Evolutionary conservation across 2,888 invertebrate genomes (phyloP), one percentile per base, ranked within the genome.

Genomic region (Dromius quadrimaculatus): DNA sequence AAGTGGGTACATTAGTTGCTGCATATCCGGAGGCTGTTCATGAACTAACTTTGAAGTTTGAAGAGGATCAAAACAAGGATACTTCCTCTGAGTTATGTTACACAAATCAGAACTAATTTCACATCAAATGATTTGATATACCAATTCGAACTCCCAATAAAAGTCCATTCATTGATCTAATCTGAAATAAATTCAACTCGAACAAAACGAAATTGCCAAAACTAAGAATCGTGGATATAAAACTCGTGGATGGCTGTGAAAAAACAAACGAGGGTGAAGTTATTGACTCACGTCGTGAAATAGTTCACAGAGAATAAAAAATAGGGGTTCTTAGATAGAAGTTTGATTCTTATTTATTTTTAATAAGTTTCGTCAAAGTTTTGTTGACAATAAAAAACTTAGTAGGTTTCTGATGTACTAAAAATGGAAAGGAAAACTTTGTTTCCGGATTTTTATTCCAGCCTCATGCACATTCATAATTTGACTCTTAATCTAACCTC

Each of bases 261-360:
- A 50, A 54, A 54, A 54, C 50, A 54, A 54, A 28, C 9, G 9
- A 47, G 47, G 47, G 47, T 15, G 50, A 1, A 36, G 28, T 28
- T 54, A 54, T 54, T 28, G 50, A 54, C 50, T 54, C 28, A 28
- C 11, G 11, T 22, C 22, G 22, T 41, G 15, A 11, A 28, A 54
- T 54, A 54, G 50, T 54, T 47, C 9, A 47, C 23, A n/a, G n/a
- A n/a, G n/a, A n/a, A n/a, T n/a, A n/a, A n/a, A n/a, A n/a, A n/a
- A n/a, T 47, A 6, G 2, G 11, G 11, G 41, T 41, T 41, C 41
- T 41, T 8, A 15, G 15, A 41, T 41, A 50, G 11, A 54, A 54
- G 50, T 54, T 54, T 54, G 15, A 54, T 54, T 23, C 28, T 54
- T 54, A 54, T 54, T 54, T 54, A 54, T 54, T 28, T 54, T 54